phyloP scores from a whole-genome alignment of 1,140 invertebrate genomes.

The Cephus cinctus region DNA sequence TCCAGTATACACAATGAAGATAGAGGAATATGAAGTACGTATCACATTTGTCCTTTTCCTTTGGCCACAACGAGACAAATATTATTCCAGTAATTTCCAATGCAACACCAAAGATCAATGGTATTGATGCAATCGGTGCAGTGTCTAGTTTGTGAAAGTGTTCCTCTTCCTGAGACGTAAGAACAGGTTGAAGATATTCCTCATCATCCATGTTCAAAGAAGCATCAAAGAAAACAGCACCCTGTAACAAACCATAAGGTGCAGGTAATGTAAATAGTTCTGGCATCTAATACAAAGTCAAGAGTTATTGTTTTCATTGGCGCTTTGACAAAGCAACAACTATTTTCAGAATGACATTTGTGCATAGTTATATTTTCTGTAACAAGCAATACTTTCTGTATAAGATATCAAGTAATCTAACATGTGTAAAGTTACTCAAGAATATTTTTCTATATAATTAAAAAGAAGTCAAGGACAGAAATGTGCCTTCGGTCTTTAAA shows the following conservation, averaged over 20 bases:
- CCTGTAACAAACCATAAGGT: slow-evolving; percentile 52
- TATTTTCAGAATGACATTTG: background rate
- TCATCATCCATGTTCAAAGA: slow-evolving; percentile 59
- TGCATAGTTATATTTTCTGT: background rate
- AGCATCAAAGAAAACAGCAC: slow-evolving; percentile 59
- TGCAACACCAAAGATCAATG: slow-evolving; percentile 44
- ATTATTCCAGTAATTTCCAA: slow-evolving; percentile 62
- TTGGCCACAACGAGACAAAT: slow-evolving; percentile 58
- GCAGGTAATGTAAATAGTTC: no score
- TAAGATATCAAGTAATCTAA: no score
- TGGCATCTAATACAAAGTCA: no score
- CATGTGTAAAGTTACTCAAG: no score
- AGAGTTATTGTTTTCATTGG: no score
- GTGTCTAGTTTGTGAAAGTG: slow-evolving; percentile 58
- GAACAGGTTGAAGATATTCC: slow-evolving; percentile 54
- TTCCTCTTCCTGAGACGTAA: slow-evolving; percentile 51
- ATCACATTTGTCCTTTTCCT: slow-evolving; percentile 59
- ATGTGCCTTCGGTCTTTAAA: no score
- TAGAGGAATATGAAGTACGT: slow-evolving; percentile 69
- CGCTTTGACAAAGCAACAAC: no score
- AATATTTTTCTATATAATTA: no score
- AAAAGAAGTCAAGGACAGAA: no score
- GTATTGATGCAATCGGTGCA: slow-evolving; percentile 38
- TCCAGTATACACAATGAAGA: slow-evolving; percentile 63
- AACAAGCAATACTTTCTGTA: no score